phyloP scores from a whole-genome alignment of 2,797 vertebrate genomes.

The Moxostoma hubbsi region DNA sequence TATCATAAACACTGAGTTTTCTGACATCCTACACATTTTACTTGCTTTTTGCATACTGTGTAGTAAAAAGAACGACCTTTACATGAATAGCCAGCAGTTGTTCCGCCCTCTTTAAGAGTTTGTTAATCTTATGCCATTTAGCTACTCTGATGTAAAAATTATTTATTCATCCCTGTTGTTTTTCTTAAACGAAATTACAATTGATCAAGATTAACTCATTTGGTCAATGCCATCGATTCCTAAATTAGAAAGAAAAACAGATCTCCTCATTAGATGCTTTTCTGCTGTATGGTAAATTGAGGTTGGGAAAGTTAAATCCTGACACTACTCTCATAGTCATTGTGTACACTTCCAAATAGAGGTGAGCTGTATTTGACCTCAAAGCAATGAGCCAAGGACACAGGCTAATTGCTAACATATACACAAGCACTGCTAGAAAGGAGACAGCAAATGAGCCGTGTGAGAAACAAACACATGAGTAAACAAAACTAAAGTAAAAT shows the following conservation, averaged over 20 bases:
- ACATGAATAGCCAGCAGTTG: too few species aligned
- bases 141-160: conserved; percentile 34
- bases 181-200: conserved; percentile 55
- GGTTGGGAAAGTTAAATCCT: background rate
- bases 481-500: background rate
- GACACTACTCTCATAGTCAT: background rate
- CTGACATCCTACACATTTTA: too few species aligned
- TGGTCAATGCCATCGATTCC: conserved; percentile 52
- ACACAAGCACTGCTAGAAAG: background rate
- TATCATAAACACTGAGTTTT: too few species aligned
- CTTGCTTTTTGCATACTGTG: too few species aligned
- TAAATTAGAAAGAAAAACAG: conserved; percentile 50
- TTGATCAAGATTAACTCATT: conserved; percentile 48
- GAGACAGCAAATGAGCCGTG: background rate
- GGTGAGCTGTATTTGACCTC: background rate
- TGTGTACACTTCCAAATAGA: background rate
- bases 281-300: conserved; percentile 7
- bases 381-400: background rate
- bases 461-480: background rate
- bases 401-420: too few species aligned
- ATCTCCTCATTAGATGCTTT: conserved; percentile 9
- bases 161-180: conserved; percentile 36
- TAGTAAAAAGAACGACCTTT: too few species aligned
- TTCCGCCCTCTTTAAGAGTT: too few species aligned
- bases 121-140: conserved; percentile 1